These are phyloP conservation scores for Plagodis pulveraria DNA, from an alignment of 2,888 invertebrate genomes.

Conservation along the genomic window DNA sequence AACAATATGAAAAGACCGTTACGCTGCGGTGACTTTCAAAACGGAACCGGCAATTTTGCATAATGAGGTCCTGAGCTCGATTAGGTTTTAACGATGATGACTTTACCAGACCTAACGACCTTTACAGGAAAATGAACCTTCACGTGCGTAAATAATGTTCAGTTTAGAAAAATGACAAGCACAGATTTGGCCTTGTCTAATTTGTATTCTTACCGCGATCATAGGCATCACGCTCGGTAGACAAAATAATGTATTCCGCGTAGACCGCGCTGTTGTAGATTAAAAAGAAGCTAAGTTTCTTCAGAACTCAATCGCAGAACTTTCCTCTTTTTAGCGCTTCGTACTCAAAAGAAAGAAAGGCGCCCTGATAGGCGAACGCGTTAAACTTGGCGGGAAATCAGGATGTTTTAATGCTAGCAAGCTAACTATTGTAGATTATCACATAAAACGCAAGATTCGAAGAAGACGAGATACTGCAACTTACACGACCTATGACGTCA, in stretches of 20 bases:
- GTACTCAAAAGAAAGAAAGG: no score
- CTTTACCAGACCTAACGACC: conserved; percentile 46
- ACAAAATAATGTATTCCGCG: conserved; percentile 68
- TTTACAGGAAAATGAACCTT: conserved; percentile 41
- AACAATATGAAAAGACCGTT: conserved; percentile 39
- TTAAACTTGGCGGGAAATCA: no score
- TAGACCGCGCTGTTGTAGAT: conserved; percentile 54
- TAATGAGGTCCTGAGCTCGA: conserved; percentile 76
- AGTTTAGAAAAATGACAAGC: conserved; percentile 15
- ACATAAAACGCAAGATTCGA: no score
- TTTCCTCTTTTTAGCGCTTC: conserved; percentile 2
- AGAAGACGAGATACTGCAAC: no score
- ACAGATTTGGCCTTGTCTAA: conserved; percentile 52
- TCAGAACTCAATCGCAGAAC: conserved; percentile 1
- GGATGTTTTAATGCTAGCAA: no score
- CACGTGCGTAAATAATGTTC: conserved; percentile 17
- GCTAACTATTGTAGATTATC: no score
- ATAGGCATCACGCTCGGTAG: conserved; percentile 69
- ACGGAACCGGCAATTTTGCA: conserved; percentile 66
- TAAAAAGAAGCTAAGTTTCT: conserved; percentile 46
- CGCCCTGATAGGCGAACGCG: no score
- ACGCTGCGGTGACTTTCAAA: conserved; percentile 57
- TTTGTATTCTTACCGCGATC: conserved; percentile 65
- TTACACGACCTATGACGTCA: no score
- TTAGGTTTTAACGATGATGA: conserved; percentile 80